Evolutionary conservation across 2,113 vertebrate genomes (phyloP).

Genomic region (Oceanites oceanicus): DNA sequence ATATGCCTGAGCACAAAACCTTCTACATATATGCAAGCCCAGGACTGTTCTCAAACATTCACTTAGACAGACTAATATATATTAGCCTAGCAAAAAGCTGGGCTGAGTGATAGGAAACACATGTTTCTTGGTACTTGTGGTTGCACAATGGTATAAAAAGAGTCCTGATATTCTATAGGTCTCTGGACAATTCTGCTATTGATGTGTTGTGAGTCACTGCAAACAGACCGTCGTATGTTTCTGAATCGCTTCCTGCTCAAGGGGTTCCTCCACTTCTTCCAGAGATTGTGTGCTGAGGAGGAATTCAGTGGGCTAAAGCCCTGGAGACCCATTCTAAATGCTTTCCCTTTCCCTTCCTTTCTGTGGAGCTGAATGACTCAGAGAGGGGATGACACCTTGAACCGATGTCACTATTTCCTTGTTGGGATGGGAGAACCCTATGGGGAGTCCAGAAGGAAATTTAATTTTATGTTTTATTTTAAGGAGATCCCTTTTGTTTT

Average conservation of each 20-base stretch:
- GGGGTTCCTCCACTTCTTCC: constrained; percentile 56
- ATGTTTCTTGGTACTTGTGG: constrained; percentile 61
- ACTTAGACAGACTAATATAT: neutral
- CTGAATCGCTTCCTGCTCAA: constrained; percentile 76
- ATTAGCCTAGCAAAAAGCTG: constrained; percentile 8
- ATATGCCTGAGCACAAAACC: neutral
- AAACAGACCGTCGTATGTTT: constrained; percentile 60
- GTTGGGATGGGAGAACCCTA: neutral
- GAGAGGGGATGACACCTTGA: constrained; percentile 32
- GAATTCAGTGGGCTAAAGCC: constrained; percentile 48
- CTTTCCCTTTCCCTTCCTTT: constrained; percentile 42
- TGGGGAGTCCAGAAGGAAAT: neutral
- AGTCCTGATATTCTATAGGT: constrained; percentile 60
- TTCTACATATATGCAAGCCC: neutral
- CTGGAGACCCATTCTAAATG: neutral
- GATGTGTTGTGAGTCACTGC: constrained; percentile 70
- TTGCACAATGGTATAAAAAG: constrained; percentile 55
- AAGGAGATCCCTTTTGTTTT: neutral
- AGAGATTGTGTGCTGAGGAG: neutral
- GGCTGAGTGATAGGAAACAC: constrained; percentile 69
- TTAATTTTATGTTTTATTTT: neutral
- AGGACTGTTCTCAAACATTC: neutral
- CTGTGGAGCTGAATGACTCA: constrained; percentile 40
- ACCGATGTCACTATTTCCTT: neutral
- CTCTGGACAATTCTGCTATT: constrained; percentile 67